Conservation (phyloP, 1,140 invertebrate genomes). For the Drosophila pseudoobscura region DNA sequence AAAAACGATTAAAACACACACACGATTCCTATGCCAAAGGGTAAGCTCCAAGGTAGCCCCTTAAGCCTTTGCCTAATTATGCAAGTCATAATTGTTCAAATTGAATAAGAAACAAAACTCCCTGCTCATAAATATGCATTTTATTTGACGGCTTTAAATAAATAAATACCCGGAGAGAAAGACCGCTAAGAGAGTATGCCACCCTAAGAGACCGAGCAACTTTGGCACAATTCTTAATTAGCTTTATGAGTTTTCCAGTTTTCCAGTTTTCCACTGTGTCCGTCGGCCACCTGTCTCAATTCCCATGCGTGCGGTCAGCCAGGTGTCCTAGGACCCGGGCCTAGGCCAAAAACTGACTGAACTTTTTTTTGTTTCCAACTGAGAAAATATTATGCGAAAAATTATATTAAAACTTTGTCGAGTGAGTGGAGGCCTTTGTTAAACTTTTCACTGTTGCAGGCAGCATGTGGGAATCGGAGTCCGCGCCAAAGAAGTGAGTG, state of each 20-base stretch:
- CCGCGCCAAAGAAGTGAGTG: neutral
- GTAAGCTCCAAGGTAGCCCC: too few relatives aligned
- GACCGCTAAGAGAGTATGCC: conserved; percentile 18
- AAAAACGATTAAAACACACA: too few relatives aligned
- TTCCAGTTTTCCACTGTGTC: conserved; percentile 2
- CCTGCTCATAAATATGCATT: conserved; percentile 47
- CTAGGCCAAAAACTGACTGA: conserved; percentile 22
- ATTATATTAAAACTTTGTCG: conserved; percentile 71
- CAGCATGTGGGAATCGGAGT: conserved; percentile 13
- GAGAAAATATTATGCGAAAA: conserved; percentile 71
- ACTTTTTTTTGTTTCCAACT: conserved; percentile 26
- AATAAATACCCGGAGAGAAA: conserved; percentile 36
- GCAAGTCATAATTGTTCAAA: neutral
- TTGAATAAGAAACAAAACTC: conserved; percentile 15
- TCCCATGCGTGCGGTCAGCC: conserved; percentile 75
- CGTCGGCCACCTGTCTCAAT: conserved; percentile 59
- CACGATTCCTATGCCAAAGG: too few relatives aligned
- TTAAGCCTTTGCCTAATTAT: conserved; percentile 27
- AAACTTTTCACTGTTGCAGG: conserved; percentile 49
- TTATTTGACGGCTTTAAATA: conserved; percentile 63
- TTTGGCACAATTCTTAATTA: conserved; percentile 80
- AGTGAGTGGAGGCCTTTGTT: conserved; percentile 56
- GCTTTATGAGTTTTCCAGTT: conserved; percentile 74
- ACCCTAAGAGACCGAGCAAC: conserved; percentile 23
- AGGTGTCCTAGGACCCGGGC: conserved; percentile 29